phyloP scores from a whole-genome alignment of 2,888 invertebrate genomes.

The Teleogryllus oceanicus region DNA sequence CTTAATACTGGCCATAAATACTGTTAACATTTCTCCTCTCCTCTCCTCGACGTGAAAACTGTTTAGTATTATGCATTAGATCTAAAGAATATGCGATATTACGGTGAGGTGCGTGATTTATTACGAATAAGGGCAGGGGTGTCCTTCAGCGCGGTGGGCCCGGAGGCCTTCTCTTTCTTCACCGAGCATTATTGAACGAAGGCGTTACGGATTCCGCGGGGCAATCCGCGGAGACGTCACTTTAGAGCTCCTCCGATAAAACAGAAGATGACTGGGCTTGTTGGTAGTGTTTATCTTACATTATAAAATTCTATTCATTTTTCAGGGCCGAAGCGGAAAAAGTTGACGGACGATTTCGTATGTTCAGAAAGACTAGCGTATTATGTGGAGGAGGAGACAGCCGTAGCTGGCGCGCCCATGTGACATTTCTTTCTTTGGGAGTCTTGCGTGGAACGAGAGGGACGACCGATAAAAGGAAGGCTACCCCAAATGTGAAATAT shows the following conservation, averaged over 20 bases:
- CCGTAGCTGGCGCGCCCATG: neutral
- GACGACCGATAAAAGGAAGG: neutral
- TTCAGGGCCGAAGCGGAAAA: neutral
- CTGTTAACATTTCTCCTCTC: neutral
- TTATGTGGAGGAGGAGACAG: neutral
- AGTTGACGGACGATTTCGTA: neutral
- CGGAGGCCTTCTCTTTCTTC: neutral
- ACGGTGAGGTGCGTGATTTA: conserved; percentile 10
- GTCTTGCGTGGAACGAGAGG: neutral
- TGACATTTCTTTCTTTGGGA: neutral
- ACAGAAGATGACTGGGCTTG: neutral
- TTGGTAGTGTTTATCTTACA: neutral
- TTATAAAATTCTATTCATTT: neutral
- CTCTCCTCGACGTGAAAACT: neutral
- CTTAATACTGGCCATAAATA: conserved; percentile 11
- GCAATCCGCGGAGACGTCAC: neutral
- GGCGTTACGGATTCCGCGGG: neutral
- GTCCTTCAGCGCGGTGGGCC: neutral
- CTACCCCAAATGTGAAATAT: conserved; percentile 7
- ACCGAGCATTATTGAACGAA: neutral
- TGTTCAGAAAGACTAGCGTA: neutral
- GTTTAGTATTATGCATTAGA: conserved; percentile 4
- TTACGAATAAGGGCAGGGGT: neutral
- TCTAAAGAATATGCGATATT: conserved; percentile 9
- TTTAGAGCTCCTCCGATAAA: neutral